Evolutionary conservation across 2,888 invertebrate species (phyloP), one percentile per base, ranked within the genome.

Genomic region (Atethmia centrago): DNA sequence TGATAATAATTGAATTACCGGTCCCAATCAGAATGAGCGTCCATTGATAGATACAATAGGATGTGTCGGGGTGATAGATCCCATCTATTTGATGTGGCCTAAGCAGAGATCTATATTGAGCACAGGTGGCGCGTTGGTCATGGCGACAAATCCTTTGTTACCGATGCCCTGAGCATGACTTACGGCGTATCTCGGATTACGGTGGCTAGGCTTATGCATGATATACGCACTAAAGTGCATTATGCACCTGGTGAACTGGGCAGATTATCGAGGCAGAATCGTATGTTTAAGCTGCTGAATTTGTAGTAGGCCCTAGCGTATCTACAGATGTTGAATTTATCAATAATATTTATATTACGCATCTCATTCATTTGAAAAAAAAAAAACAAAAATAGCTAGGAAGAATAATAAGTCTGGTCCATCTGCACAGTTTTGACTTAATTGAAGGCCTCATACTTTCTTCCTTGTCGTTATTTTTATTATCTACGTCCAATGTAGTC

Each of bases 121-220:
- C 66, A 16, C 75, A 79, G 78, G 77, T 81, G 80, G 73, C 40
- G 74, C 67, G 63, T 77, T 84, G 79, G 85, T 79, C 84, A 85
- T 73, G 84, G 84, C 87, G 88, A 89, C 90, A 91, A 91, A 91
- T 89, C 89, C 91, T 87, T 86, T 87, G 88, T 86, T 84, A 84
- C 80, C 71, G 71, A 83, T 85, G 86, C 85, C 77, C 69, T 80
- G 85, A 87, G 90, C 86, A 89, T 90, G 89, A 89, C 85, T 89
- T 88, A 89, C 82, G 82, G 73, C 81, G 71, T 82, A 82, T 84
- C 87, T 87, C 79, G 89, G 90, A 90, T 92, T 92, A 92, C 84
- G 51, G 78, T 45, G 77, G 83, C 66, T 72, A 65, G 74, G 69
- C 53, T 70, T 74, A 64, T 59, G 63, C 45, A 64, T 83, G 83